Base-by-base conservation (phyloP, 92 coral and sea anemone species). In the Anthopleura xanthogrammica region DNA sequence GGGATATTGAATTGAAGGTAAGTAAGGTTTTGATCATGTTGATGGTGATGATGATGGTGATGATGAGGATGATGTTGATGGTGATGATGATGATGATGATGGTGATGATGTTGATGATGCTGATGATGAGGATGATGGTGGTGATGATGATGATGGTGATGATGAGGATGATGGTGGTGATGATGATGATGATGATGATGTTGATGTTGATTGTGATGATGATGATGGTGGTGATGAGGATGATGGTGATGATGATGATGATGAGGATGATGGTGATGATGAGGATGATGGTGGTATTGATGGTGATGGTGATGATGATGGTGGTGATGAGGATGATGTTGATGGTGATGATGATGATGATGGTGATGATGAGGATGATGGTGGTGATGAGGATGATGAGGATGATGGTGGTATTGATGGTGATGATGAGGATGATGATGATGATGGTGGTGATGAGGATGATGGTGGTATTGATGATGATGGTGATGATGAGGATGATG, bases 1-100 rank as follows among this genome's bases (percentile, higher is more conserved):
- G 99, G 54, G 99, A 97, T 62, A 88, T 97, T 50, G 97, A 97
- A 78, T 85, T 96, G 36, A 89, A 92, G 94, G 98, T 94, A 48
- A 52, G 88, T 22, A 62, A 11, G 58, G 58, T 11, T 11, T 2
- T 54, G 58, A 4, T 43, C 7, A 54, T 54, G 9, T 6, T 54
- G 12, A 54, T 54, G 58, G 9, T 54, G 58, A 0, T 54, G 58
- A 7, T 14, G 16, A 13, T 14, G 58, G 11, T 9, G 58, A 54
- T 11, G 58, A 13, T 12, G 58, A 54, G 7, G 58, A 8, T 54
- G 13, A 54, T 54, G 13, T 0, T 54, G 16, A 7, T 54, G 13
- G 16, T 12, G 16, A 1, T 54, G 58, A 0, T 54, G 13, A 5
- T 54, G 2, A 16, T 54, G 16, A 5, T 54, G 58, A 3, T 7